Evolutionary conservation across 1,140 invertebrate species (phyloP).

Genomic region (Fopius arisanus): DNA sequence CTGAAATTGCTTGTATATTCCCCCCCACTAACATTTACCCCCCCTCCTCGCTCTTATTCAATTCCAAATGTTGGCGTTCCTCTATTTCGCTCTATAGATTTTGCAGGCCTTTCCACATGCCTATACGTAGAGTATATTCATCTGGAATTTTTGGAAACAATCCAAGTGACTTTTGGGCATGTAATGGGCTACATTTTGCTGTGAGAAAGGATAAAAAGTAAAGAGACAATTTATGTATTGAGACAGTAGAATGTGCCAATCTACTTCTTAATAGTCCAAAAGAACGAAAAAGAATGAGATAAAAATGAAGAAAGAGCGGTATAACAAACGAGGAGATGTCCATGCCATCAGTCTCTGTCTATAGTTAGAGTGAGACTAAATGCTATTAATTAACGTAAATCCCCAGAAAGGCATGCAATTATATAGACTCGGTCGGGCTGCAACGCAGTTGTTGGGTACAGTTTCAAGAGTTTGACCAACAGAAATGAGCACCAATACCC

Average conservation of each 20-base stretch:
- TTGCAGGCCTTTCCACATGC: not conserved
- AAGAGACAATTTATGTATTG: not conserved
- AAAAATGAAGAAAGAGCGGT: not conserved
- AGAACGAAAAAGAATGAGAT: not conserved
- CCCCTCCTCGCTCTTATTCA: not conserved
- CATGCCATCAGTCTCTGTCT: not conserved
- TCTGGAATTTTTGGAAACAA: slow-evolving; percentile 58
- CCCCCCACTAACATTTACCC: slow-evolving; percentile 10
- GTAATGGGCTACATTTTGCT: slow-evolving; percentile 5
- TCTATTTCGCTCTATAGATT: not conserved
- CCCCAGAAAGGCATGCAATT: slow-evolving; percentile 2
- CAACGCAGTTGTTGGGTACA: not conserved
- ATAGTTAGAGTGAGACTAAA: not conserved
- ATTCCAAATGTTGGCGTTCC: not conserved
- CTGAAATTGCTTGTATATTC: slow-evolving; percentile 26
- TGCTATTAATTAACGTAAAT: not conserved
- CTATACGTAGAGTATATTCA: slow-evolving; percentile 34
- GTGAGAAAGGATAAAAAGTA: slow-evolving; percentile 28
- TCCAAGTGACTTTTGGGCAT: slow-evolving; percentile 60
- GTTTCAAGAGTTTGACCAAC: not conserved
- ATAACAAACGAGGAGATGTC: not conserved
- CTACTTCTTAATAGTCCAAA: not conserved
- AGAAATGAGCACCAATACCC: not conserved
- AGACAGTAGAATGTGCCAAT: slow-evolving; percentile 2
- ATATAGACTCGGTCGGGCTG: not conserved